phyloP scores from a whole-genome alignment of 2,888 invertebrate genomes.

The Drosophila infuscata region DNA sequence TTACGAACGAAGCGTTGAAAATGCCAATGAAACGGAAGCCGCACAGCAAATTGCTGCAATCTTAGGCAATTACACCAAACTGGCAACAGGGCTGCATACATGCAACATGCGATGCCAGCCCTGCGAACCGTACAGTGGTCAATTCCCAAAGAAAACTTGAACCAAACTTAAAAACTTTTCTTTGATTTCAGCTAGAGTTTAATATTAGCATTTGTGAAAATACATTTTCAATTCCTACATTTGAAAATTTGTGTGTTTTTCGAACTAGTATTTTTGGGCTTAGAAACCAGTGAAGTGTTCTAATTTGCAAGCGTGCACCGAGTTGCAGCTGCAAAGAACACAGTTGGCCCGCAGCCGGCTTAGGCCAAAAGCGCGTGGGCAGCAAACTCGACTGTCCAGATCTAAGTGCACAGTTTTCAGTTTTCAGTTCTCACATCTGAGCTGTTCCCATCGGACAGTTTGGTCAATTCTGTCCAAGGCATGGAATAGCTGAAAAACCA shows the following conservation, averaged over 20 bases:
- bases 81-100: constrained; percentile 30
- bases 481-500: not conserved
- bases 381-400: constrained; percentile 58
- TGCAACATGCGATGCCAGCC: constrained; percentile 11
- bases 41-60: constrained; percentile 51
- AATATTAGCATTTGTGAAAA: not conserved
- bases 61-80: constrained; percentile 49
- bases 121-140: not conserved
- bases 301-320: not conserved
- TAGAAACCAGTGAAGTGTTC: not conserved
- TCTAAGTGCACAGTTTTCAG: constrained; percentile 7
- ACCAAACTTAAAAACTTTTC: not conserved
- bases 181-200: not conserved
- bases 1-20: constrained; percentile 75
- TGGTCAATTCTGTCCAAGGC: not conserved
- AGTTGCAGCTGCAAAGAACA: constrained; percentile 8
- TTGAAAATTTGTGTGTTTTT: not conserved
- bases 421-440: not conserved
- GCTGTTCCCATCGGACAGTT: constrained; percentile 7
- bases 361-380: constrained; percentile 42
- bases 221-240: not conserved
- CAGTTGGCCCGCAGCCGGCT: not conserved
- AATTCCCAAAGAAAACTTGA: not conserved
- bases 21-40: constrained; percentile 78
- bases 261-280: not conserved